Evolutionary conservation across 2,113 vertebrate species (phyloP).

Genomic region (Pituophis catenifer): DNA sequence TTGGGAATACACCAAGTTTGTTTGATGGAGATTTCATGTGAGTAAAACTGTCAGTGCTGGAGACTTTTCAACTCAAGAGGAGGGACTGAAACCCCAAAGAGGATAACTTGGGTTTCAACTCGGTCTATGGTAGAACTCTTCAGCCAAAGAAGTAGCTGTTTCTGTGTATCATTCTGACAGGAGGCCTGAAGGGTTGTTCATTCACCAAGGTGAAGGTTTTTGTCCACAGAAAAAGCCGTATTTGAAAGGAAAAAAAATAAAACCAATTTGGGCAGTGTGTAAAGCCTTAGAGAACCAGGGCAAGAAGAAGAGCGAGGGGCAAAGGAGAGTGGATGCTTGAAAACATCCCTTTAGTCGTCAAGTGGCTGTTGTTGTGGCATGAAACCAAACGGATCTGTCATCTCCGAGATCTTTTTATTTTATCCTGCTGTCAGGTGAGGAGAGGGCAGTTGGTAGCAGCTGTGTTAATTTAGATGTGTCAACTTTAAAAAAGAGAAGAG

Average conservation of each 20-base stretch:
- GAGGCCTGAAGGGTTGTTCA: slow-evolving; percentile 32
- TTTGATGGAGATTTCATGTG: neutral
- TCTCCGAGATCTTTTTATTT: slow-evolving; percentile 58
- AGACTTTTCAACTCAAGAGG: neutral
- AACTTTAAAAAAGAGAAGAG: slow-evolving; percentile 33
- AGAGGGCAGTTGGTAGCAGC: slow-evolving; percentile 37
- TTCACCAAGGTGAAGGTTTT: slow-evolving; percentile 45
- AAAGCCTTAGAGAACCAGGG: slow-evolving; percentile 30
- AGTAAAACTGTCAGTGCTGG: neutral
- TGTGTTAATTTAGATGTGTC: slow-evolving; percentile 54
- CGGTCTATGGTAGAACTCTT: neutral
- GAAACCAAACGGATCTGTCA: slow-evolving; percentile 56
- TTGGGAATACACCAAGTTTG: neutral
- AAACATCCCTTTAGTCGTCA: slow-evolving; percentile 47
- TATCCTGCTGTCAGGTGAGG: slow-evolving; percentile 51
- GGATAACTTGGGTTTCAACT: slow-evolving; percentile 19
- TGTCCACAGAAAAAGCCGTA: slow-evolving; percentile 39
- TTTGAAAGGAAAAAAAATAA: slow-evolving; percentile 22
- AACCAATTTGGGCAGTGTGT: slow-evolving; percentile 25
- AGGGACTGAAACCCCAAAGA: neutral
- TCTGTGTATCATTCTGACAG: slow-evolving; percentile 53
- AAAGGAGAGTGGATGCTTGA: slow-evolving; percentile 39
- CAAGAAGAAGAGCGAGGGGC: slow-evolving; percentile 15
- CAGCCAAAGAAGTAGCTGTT: slow-evolving; percentile 45
- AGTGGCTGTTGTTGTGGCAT: slow-evolving; percentile 47